Conservation (phyloP, 1,140 invertebrate species). For the Eupristina koningsbergeri region DNA sequence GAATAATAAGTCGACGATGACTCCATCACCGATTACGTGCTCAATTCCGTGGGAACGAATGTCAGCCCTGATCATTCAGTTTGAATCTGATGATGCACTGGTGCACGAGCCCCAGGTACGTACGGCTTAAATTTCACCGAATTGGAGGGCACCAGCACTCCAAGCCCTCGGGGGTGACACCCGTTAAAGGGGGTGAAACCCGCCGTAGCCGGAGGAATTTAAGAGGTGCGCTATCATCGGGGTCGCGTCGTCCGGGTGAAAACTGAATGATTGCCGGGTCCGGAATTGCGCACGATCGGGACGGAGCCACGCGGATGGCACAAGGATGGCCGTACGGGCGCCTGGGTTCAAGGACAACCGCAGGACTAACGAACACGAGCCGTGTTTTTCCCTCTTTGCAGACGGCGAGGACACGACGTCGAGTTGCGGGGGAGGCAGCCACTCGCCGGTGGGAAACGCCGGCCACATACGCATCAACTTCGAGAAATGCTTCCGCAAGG, state of each 20-base stretch:
- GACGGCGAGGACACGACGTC: slow-evolving; percentile 68
- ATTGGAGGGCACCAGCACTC: background rate
- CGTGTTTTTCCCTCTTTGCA: slow-evolving; percentile 62
- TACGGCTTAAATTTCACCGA: background rate
- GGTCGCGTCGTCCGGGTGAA: background rate
- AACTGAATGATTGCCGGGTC: slow-evolving; percentile 2
- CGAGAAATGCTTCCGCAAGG: slow-evolving; percentile 71
- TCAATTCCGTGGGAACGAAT: background rate
- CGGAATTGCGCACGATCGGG: background rate
- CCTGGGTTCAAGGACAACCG: background rate
- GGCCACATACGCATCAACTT: slow-evolving; percentile 71
- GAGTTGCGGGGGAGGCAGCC: slow-evolving; percentile 54
- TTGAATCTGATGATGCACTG: too few relatives aligned
- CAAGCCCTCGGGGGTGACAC: too few relatives aligned
- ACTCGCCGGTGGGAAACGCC: slow-evolving; percentile 56
- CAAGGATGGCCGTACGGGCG: background rate
- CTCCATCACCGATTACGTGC: background rate
- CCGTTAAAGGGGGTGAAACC: too few relatives aligned
- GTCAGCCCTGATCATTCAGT: background rate
- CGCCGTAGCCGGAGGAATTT: too few relatives aligned
- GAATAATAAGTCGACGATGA: background rate
- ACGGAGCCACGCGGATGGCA: background rate
- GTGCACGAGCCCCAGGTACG: too few relatives aligned
- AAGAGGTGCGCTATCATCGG: background rate
- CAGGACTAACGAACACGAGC: slow-evolving; percentile 44